Evolutionary conservation across 2,113 vertebrate genomes (phyloP), one percentile per base, ranked within the genome.

Genomic region (Rana temporaria): DNA sequence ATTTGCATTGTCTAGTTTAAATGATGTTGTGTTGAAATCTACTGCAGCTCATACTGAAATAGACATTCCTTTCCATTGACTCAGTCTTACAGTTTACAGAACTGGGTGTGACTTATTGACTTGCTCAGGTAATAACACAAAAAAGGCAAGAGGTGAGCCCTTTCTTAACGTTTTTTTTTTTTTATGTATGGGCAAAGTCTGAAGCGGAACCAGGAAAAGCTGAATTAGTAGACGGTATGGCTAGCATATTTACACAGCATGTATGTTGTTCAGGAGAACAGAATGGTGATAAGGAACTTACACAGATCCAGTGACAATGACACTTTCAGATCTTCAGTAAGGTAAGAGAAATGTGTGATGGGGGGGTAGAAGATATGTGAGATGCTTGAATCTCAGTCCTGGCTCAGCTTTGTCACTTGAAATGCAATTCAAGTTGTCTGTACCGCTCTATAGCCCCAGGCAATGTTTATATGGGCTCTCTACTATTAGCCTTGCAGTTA

Each of bases 71-170:
- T 57, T 57, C 62, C 4, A 17, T 67, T 82, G 80, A 82, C 70
- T 82, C 71, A 82, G 48, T 30, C 66, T 55, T 14, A 24, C n/a
- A 57, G 80, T 82, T 74, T 82, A 22, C 53, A 73, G 52, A 75
- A 72, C 79, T 82, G 71, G 80, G 80, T 82, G 80, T 67, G 80
- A 75, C 80, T 82, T 72, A 56, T 52, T 22, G 19, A 65, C 24
- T 20, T 59, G 53, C 30, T 34, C 18, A 59, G 77, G 32, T 75
- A 11, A 30, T 56, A 18, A 38, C 6, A 22, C 3, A 22, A 75
- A 34, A 55, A 53, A 56, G 26, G 26, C 3, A 70, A 24, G 52
- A 12, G 55, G 53, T 73, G 53, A n/a, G 53, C 55, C 71, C 71
- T 26, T 60, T 60, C 12, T 59, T 19, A 74, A 73, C 5, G 26